Percentiles rank a stretch among this genome's conserved stretches.
These are phyloP conservation scores for Achroia grisella DNA, from an alignment of 1,140 invertebrate genomes.

Conservation along the genomic window DNA sequence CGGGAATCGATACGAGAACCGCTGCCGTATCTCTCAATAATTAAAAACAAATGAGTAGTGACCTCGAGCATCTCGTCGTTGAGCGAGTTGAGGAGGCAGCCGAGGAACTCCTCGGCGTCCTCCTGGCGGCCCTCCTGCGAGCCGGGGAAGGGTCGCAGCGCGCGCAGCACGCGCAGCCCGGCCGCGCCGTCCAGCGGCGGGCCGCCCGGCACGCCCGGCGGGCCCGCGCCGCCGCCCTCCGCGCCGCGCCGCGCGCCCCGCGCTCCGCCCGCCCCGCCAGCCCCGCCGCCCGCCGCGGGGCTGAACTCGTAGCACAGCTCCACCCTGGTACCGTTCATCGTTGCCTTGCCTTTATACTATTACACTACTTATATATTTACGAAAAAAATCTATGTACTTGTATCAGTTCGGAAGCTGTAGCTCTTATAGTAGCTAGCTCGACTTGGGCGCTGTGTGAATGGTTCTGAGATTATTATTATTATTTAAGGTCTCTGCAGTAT, in stretches of 20 bases:
- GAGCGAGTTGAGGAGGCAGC: conserved; percentile 92
- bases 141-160: conserved; percentile 77
- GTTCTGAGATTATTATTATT: too few relatives aligned
- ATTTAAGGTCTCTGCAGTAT: too few relatives aligned
- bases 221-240: conserved; percentile 20
- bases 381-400: too few relatives aligned
- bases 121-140: conserved; percentile 91
- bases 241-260: neutral
- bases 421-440: too few relatives aligned
- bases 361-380: too few relatives aligned
- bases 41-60: conserved; percentile 5
- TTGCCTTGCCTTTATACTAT: too few relatives aligned
- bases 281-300: conserved; percentile 33
- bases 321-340: too few relatives aligned
- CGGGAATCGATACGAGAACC: too few relatives aligned
- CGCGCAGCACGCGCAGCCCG: conserved; percentile 87
- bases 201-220: conserved; percentile 60
- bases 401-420: too few relatives aligned
- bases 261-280: conserved; percentile 7
- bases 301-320: conserved; percentile 81
- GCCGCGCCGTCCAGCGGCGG: conserved; percentile 87
- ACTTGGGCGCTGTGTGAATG: too few relatives aligned
- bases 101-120: conserved; percentile 96
- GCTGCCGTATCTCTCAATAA: too few relatives aligned
- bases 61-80: conserved; percentile 97